These are phyloP conservation scores for Escarpia spicata DNA, from an alignment of 2,888 invertebrate species.

Conservation along the genomic window DNA sequence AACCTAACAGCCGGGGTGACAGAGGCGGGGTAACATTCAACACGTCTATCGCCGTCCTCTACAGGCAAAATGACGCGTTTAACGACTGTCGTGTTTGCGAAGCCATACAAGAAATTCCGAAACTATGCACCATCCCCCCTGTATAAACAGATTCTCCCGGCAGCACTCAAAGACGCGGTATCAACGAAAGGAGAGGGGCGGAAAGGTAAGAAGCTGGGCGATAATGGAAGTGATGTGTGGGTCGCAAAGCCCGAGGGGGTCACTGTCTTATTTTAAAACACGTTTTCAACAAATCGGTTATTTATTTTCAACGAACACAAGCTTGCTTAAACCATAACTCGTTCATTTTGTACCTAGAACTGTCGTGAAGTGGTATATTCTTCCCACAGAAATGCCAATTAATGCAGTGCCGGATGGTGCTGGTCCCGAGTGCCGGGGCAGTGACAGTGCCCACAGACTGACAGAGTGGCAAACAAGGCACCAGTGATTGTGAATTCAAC, in stretches of 20 bases:
- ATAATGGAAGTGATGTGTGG: not conserved
- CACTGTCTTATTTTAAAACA: not conserved
- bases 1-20: not conserved
- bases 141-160: slow-evolving; percentile 43
- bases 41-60: not conserved
- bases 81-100: slow-evolving; percentile 29
- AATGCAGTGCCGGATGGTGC: no score
- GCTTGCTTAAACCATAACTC: no score
- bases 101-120: slow-evolving; percentile 45
- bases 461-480: no score
- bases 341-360: no score
- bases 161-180: slow-evolving; percentile 35
- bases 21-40: not conserved
- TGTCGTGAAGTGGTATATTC: no score
- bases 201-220: slow-evolving; percentile 32
- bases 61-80: slow-evolving; percentile 35
- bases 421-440: no score
- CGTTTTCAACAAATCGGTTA: not conserved
- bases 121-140: slow-evolving; percentile 42
- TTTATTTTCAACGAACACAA: not conserved
- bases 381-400: no score
- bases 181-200: slow-evolving; percentile 36
- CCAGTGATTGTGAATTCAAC: no score
- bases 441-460: no score
- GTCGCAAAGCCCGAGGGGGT: not conserved